A percentile compares a stretch with the other conserved stretches of the same genome.
Evolutionary conservation across 2,797 vertebrate species (phyloP).

Genomic region (Adelosebastes latens): DNA sequence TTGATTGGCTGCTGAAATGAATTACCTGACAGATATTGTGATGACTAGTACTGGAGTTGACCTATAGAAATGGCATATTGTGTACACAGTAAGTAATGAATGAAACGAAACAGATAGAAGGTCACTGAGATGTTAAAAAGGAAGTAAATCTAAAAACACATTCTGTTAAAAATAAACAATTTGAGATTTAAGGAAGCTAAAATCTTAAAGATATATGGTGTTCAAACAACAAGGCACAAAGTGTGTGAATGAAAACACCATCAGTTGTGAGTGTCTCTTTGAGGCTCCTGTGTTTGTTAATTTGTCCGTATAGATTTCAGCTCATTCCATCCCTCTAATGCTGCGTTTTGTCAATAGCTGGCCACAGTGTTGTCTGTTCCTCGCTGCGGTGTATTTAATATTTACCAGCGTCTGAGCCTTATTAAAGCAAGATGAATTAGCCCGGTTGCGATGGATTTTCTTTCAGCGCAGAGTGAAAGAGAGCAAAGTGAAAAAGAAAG

Average conservation of each 20-base stretch:
- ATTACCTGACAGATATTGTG: conserved; percentile 52
- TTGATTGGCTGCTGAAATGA: conserved; percentile 61
- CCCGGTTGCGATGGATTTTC: conserved; percentile 71
- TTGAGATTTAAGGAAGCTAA: background rate
- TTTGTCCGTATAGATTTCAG: conserved; percentile 79
- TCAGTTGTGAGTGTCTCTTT: conserved; percentile 57
- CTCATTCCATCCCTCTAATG: conserved; percentile 75
- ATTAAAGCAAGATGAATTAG: conserved; percentile 75
- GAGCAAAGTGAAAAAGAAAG: conserved; percentile 52
- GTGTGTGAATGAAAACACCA: conserved; percentile 56
- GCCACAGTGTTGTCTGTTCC: conserved; percentile 53
- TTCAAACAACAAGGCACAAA: conserved; percentile 31
- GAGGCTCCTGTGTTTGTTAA: conserved; percentile 68
- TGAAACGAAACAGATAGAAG: conserved; percentile 31
- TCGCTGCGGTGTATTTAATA: conserved; percentile 68
- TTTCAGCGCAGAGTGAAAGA: conserved; percentile 65
- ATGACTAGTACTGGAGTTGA: conserved; percentile 38
- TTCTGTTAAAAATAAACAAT: conserved; percentile 9
- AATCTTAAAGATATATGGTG: conserved; percentile 2
- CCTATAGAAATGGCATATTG: conserved; percentile 39
- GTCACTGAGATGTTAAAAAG: conserved; percentile 7
- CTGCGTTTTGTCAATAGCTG: conserved; percentile 69
- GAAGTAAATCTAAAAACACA: background rate
- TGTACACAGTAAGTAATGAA: conserved; percentile 36
- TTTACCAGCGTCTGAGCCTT: conserved; percentile 62